Evolutionary conservation across 2,797 vertebrate genomes (phyloP).

Genomic region (Scolopax rusticola): DNA sequence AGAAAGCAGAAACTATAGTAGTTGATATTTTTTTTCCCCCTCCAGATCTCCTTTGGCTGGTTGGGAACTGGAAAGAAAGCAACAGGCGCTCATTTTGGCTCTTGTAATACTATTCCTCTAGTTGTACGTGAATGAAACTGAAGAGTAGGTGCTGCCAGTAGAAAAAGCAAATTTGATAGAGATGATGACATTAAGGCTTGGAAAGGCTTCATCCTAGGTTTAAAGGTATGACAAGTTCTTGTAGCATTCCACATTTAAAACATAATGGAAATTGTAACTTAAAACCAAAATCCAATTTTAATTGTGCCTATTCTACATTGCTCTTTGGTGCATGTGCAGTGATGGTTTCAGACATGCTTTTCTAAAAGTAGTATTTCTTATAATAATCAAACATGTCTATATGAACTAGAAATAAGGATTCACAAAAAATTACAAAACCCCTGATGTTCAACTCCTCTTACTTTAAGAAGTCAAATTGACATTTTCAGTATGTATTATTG

Average conservation of each 20-base stretch:
- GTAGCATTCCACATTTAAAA: background rate
- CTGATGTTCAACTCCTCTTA: background rate
- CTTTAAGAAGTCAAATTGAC: background rate
- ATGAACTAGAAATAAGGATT: background rate
- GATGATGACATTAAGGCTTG: background rate
- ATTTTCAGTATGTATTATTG: background rate
- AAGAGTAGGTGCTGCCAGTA: background rate
- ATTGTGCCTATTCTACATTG: background rate
- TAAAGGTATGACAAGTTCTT: background rate
- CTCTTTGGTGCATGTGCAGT: background rate
- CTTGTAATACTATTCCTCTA: background rate
- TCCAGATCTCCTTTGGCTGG: background rate
- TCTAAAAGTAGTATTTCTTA: background rate
- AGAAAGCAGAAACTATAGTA: background rate
- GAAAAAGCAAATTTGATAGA: background rate
- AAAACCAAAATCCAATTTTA: background rate
- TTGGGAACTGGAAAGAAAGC: background rate
- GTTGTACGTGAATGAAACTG: background rate
- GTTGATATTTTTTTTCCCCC: rapidly evolving
- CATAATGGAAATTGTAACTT: background rate
- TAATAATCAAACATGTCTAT: background rate
- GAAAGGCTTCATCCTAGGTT: background rate
- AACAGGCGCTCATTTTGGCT: background rate
- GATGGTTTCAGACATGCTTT: background rate
- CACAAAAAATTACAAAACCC: background rate